These are phyloP conservation scores for Rhinoderma darwinii DNA, from an alignment of 2,113 vertebrate species.

Conservation along the genomic window DNA sequence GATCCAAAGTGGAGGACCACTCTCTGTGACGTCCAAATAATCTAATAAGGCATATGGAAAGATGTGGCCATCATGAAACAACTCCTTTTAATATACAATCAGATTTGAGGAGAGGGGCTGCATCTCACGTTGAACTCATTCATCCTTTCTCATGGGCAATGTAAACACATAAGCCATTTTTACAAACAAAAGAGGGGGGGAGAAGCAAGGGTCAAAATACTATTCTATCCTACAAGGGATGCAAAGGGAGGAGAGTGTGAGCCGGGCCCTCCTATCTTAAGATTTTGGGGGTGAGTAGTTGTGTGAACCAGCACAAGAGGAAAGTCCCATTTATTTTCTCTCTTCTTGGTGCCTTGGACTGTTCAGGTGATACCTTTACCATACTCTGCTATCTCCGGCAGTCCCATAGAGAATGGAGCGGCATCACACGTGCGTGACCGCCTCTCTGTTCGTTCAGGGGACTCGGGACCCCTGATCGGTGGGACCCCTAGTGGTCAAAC, in stretches of 20 bases:
- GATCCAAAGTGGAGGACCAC: neutral
- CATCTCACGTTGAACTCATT: neutral
- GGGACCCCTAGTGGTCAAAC: no score
- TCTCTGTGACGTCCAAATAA: neutral
- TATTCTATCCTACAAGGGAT: neutral
- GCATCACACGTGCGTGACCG: no score
- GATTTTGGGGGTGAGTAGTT: neutral
- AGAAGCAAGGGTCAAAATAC: neutral
- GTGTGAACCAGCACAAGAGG: neutral
- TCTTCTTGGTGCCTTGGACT: no score
- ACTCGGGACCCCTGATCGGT: no score
- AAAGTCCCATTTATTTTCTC: neutral
- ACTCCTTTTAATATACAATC: no score
- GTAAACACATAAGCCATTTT: neutral
- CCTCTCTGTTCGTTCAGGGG: no score
- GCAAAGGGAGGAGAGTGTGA: neutral
- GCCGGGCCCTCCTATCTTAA: neutral
- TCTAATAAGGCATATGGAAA: neutral
- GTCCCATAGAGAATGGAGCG: no score
- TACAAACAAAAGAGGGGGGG: neutral
- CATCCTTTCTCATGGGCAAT: neutral
- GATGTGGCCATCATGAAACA: neutral
- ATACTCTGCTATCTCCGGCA: no score
- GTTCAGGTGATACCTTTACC: neutral
- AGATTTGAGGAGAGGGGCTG: neutral